Percentiles rank a stretch among this genome's conserved stretches.
Evolutionary conservation across 2,113 vertebrate genomes (phyloP).

Genomic region (Marmota flaviventris): DNA sequence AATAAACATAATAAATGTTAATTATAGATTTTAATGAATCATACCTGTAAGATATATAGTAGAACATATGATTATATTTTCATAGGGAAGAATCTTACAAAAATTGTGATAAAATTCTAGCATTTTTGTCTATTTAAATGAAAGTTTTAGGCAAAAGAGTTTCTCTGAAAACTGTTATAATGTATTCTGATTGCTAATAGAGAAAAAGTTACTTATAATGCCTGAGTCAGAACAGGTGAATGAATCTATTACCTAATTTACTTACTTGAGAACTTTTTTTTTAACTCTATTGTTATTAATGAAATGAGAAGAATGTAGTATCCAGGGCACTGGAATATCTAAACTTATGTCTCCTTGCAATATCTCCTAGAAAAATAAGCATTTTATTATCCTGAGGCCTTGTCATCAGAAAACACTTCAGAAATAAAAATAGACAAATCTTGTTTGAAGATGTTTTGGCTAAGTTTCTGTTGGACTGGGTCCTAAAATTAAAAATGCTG

Average conservation of each 20-base stretch:
- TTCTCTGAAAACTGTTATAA: background rate
- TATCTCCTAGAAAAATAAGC: background rate
- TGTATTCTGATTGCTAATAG: slow-evolving; percentile 1
- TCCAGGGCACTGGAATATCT: background rate
- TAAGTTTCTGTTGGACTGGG: background rate
- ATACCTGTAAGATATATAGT: background rate
- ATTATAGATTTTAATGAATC: background rate
- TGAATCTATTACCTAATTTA: slow-evolving; percentile 18
- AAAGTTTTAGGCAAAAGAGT: background rate
- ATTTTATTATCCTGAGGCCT: background rate
- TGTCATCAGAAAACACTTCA: background rate
- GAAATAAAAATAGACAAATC: slow-evolving; percentile 29
- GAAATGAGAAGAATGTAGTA: slow-evolving; percentile 24
- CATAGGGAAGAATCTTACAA: background rate
- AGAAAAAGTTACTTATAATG: background rate
- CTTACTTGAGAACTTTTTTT: background rate
- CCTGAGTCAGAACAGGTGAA: background rate
- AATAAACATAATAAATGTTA: background rate
- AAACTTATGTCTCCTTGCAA: background rate
- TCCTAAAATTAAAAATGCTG: slow-evolving; percentile 41
- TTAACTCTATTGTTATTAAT: background rate
- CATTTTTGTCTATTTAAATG: background rate
- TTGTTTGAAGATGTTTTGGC: background rate
- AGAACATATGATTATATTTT: background rate
- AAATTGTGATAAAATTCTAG: background rate